Base-by-base conservation (phyloP, 2,888 invertebrate genomes). In the Drosophila testacea region DNA sequence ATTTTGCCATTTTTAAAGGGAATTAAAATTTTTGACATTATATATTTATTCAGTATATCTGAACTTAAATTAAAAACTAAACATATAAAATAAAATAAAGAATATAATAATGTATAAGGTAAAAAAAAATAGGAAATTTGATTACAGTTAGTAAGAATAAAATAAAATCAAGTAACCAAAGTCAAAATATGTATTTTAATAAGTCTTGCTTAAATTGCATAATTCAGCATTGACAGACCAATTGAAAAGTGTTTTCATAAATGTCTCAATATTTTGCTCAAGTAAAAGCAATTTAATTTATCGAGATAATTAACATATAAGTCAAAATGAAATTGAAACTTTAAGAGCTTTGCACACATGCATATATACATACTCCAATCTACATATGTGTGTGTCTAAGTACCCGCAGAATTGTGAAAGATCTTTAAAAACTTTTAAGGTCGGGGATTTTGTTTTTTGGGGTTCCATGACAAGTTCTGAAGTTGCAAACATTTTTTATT, bases 401-500 rank as follows among this genome's bases (percentile, higher is more conserved):
- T 59, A 27, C 57, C 57, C 47, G 57, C 11, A 57, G 39, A 47
- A 50, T 41, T 59, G 6, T 32, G 50, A 34, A 50, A 48, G 41
- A 50, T 59, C 38, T 36, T 59, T 16, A 30, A 13, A 22, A 47
- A 27, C 1, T 44, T 11, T 13, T 36, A 28, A 13, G 62, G 39
- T 30, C 2, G 34, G 27, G 34, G 32, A 4, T 2, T 1, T 22
- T 22, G 1, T 22, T 27, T 11, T 52, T 30, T n/a, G 36, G 42
- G 28, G 11, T 28, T 27, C 28, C 47, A 28, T 34, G 28, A 34
- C 28, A 44, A 39, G 63, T 60, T 27, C 44, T 61, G 52, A 28
- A 57, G 56, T 61, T 69, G 62, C 62, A 30, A 62, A 42, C 39
- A 32, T 46, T 67, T 22, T 22, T 52, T 39, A 36, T 65, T 69